phyloP scores from a whole-genome alignment of 2,113 vertebrate genomes.

The Scytalopus superciliaris region DNA sequence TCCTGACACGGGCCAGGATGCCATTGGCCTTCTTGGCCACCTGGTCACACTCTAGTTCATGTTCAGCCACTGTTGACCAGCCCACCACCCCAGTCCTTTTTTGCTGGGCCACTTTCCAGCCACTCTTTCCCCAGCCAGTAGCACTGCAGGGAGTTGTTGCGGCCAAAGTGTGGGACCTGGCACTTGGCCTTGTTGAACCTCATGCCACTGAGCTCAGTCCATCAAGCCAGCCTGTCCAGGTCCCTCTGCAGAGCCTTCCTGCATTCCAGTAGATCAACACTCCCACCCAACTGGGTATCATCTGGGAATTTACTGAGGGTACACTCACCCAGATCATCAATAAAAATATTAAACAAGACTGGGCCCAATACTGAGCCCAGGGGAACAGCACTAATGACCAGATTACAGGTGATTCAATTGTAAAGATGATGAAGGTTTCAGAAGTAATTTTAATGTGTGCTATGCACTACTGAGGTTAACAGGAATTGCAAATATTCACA shows the following conservation, averaged over 20 bases:
- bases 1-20: background rate
- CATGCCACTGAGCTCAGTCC: accelerated
- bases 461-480: conserved; percentile 23
- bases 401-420: conserved; percentile 6
- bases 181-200: background rate
- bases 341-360: background rate
- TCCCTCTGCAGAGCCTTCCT: background rate
- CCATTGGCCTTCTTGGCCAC: background rate
- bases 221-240: background rate
- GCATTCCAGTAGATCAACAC: background rate
- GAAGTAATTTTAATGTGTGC: background rate
- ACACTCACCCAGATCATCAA: background rate
- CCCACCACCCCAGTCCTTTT: background rate
- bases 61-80: background rate
- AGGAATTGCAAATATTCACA: conserved; percentile 39
- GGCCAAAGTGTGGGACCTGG: background rate
- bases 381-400: background rate
- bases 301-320: background rate
- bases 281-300: background rate
- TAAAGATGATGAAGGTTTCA: conserved; percentile 5
- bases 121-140: background rate
- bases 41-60: background rate
- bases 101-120: background rate
- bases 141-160: background rate
- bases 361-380: background rate